Evolutionary conservation across 2,888 invertebrate species (phyloP).

Genomic region (Mythimna albipuncta): DNA sequence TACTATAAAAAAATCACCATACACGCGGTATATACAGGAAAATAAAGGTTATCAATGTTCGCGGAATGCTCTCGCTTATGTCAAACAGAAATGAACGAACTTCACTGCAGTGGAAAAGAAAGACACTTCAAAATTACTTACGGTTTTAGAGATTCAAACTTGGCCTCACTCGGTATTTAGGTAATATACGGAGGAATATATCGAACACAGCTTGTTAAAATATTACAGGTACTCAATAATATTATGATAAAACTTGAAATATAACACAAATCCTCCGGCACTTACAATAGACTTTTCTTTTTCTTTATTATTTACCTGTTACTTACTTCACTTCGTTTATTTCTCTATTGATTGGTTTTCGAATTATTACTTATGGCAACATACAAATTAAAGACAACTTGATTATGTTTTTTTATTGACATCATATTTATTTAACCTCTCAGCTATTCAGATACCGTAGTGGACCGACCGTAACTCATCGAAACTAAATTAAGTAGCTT

Average conservation of each 20-base stretch:
- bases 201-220: neutral
- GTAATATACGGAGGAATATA: neutral
- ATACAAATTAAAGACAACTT: constrained; percentile 9
- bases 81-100: constrained; percentile 57
- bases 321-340: constrained; percentile 39
- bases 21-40: constrained; percentile 51
- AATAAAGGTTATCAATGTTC: constrained; percentile 60
- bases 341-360: constrained; percentile 28
- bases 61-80: constrained; percentile 44
- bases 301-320: constrained; percentile 29
- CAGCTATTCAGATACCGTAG: neutral
- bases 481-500: neutral
- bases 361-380: constrained; percentile 35
- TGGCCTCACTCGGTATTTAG: neutral
- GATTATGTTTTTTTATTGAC: neutral
- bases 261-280: neutral
- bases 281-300: neutral
- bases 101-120: constrained; percentile 44
- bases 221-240: neutral
- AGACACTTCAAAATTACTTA: constrained; percentile 33
- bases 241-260: neutral
- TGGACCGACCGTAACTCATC: neutral
- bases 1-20: constrained; percentile 31
- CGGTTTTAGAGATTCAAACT: constrained; percentile 17
- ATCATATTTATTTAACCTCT: neutral